These are phyloP conservation scores for Pyrrhura leucotis DNA, from an alignment of 2,797 vertebrate species.

Conservation along the genomic window DNA sequence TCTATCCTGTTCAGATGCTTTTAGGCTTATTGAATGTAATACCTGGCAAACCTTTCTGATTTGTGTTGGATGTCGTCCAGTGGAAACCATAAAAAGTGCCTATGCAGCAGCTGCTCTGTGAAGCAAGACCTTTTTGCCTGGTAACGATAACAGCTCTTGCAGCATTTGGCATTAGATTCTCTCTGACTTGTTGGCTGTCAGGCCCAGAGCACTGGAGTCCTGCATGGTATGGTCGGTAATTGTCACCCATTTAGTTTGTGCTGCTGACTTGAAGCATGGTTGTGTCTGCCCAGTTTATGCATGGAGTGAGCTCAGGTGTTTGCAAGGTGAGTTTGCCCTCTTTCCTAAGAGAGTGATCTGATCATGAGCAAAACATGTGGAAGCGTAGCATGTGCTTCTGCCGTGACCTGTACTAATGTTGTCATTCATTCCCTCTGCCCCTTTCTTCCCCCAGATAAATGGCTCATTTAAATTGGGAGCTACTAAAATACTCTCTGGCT, in stretches of 20 bases:
- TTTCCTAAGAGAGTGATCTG: not conserved
- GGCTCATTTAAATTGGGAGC: constrained; percentile 94
- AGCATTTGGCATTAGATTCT: not conserved
- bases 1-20: not conserved
- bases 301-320: not conserved
- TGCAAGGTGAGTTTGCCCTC: constrained; percentile 16
- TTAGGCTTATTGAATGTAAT: constrained; percentile 29
- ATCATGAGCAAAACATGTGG: not conserved
- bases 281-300: not conserved
- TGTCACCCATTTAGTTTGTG: constrained; percentile 4
- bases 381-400: not conserved
- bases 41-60: constrained; percentile 25
- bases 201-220: not conserved
- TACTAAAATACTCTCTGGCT: constrained; percentile 90
- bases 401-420: constrained; percentile 10
- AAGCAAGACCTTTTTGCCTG: not conserved
- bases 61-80: not conserved
- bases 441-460: constrained; percentile 87
- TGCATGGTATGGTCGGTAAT: not conserved
- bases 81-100: not conserved
- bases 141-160: not conserved
- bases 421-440: not conserved
- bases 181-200: constrained; percentile 4
- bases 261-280: constrained; percentile 29
- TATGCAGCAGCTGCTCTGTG: constrained; percentile 1